phyloP scores from a whole-genome alignment of 2,888 invertebrate species.

The Pelosia muscerda region DNA sequence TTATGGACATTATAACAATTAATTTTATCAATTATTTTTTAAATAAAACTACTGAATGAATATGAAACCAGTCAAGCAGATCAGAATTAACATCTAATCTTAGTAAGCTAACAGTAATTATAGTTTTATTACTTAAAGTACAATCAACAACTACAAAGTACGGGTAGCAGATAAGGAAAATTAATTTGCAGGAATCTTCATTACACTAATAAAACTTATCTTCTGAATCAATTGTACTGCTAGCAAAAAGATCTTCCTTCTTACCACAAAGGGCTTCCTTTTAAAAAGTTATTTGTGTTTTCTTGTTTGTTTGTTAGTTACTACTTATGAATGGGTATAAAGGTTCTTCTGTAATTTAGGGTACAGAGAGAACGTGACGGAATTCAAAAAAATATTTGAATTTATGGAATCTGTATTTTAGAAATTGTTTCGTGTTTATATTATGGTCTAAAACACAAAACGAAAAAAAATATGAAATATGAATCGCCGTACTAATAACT shows the following conservation, averaged over 20 bases:
- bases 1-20: no score
- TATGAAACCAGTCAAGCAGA: not conserved
- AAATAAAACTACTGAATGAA: no score
- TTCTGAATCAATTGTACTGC: conserved; percentile 18
- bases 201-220: conserved; percentile 14
- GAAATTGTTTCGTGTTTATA: no score
- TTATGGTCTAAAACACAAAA: no score
- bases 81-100: not conserved
- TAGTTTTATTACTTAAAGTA: not conserved
- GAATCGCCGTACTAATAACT: no score
- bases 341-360: no score
- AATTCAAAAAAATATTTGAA: no score
- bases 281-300: not conserved
- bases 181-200: not conserved
- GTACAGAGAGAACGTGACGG: no score
- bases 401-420: no score
- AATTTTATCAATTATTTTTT: no score
- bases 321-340: not conserved
- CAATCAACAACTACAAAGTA: not conserved
- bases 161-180: not conserved
- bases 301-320: not conserved
- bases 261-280: conserved; percentile 53
- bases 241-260: conserved; percentile 32
- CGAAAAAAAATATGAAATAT: no score
- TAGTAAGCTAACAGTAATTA: not conserved